Conservation (phyloP, 2,888 invertebrate genomes). For the Thecophora atra region DNA sequence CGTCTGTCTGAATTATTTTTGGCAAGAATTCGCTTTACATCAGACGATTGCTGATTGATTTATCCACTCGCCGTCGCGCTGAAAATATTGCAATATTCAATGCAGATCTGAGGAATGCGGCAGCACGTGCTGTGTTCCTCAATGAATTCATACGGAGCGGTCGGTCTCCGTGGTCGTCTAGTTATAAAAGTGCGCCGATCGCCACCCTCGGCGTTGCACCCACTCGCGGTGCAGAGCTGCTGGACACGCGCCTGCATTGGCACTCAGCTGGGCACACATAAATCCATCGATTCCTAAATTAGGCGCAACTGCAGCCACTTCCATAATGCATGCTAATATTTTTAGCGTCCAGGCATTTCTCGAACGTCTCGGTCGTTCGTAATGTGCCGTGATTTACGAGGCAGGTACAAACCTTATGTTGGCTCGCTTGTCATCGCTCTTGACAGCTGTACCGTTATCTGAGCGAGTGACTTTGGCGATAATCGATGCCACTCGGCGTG, state of each 20-base stretch:
- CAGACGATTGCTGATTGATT: no score
- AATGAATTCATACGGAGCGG: no score
- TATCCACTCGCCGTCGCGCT: no score
- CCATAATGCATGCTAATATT: neutral
- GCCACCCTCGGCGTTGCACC: neutral
- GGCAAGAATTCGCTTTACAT: no score
- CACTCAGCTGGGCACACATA: constrained; percentile 1
- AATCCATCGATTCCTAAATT: constrained; percentile 1
- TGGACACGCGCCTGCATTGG: constrained; percentile 10
- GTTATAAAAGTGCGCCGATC: no score
- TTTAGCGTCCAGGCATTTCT: neutral
- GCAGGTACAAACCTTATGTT: neutral
- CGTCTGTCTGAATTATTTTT: no score
- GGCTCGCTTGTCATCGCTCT: neutral
- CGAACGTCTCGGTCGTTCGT: neutral
- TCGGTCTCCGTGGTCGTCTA: no score
- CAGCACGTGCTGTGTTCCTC: no score
- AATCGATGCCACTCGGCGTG: neutral
- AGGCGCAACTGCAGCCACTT: no score
- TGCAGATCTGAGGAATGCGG: no score
- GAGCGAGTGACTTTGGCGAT: constrained; percentile 4
- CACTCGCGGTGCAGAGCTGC: constrained; percentile 2
- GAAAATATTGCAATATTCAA: no score
- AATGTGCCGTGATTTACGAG: neutral
- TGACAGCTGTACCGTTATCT: constrained; percentile 4